Base-by-base conservation (phyloP, 2,888 invertebrate species). In the Pilophorus perplexus region DNA sequence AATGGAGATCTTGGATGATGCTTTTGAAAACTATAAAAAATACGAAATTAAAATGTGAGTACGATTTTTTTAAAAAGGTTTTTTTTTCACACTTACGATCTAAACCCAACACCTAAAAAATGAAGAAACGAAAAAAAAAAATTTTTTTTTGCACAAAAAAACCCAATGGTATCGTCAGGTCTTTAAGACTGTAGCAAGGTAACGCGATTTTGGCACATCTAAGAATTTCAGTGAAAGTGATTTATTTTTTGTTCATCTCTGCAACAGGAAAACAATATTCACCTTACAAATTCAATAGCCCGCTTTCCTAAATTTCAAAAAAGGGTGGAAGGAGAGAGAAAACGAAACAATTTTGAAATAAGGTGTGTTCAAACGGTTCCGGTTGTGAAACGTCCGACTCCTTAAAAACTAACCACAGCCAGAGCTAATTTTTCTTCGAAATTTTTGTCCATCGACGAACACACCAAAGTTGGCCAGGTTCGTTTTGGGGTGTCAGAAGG, bases 201-300 rank as follows among this genome's bases (percentile, higher is more conserved):
- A 42, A 46, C 42, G 14, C 20, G 40, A 37, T 33, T 62, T 64
- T 64, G 64, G 64, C 64, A 64, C 64, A 52, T 52, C 40, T 64
- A 66, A 22, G 44, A 22, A n/a, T 46, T 38, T 54, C 23, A 25
- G 18, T 52, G 23, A 5, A 54, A 65, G 27, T 46, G 25, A 65
- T 46, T 57, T 65, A 57, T 59, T n/a, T n/a, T n/a, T n/a, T n/a
- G n/a, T n/a, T n/a, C n/a, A 68, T 69, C 69, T 69, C 69, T 69
- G 69, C 69, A 69, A 69, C 65, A 69, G 69, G 69, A 68, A 69
- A 69, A 64, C 38, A 57, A 62, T 62, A 28, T 52, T 25, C 54
- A 22, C 52, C 50, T 52, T 50, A 40, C 42, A n/a, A n/a, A n/a
- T n/a, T n/a, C n/a, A n/a, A n/a, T n/a, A n/a, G n/a, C n/a, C n/a